These are phyloP conservation scores for Cheilosia impressa DNA, from an alignment of 2,888 invertebrate genomes.

Conservation along the genomic window DNA sequence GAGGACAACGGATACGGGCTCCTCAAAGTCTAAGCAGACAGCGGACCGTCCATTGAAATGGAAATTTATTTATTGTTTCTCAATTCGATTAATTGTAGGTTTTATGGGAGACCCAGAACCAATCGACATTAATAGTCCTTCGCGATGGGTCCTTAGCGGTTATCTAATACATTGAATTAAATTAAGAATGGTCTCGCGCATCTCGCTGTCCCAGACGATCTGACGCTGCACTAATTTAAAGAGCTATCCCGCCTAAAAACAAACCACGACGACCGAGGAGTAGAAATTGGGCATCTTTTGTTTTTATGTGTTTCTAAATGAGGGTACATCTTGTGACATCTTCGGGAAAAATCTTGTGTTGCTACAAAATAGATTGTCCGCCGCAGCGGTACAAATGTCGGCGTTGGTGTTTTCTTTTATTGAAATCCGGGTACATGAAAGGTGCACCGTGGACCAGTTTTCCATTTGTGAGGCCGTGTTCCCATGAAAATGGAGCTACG, in stretches of 20 bases:
- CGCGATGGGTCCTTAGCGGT: slow-evolving; percentile 75
- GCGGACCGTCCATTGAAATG: slow-evolving; percentile 64
- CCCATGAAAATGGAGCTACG: slow-evolving; percentile 50
- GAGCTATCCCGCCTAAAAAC: slow-evolving; percentile 18
- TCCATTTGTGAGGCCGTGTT: slow-evolving; percentile 46
- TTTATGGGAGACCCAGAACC: slow-evolving; percentile 64
- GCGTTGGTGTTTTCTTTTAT: slow-evolving; percentile 41
- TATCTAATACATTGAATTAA: slow-evolving; percentile 73
- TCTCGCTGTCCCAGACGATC: slow-evolving; percentile 61
- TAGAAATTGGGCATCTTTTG: slow-evolving; percentile 53
- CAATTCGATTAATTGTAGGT: slow-evolving; percentile 69
- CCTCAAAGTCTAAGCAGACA: slow-evolving; percentile 63
- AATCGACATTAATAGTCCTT: slow-evolving; percentile 72
- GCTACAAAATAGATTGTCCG: slow-evolving; percentile 62
- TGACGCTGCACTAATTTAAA: slow-evolving; percentile 74
- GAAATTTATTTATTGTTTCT: slow-evolving; percentile 75
- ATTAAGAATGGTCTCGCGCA: slow-evolving; percentile 44
- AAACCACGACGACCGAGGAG: neutral
- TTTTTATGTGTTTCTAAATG: slow-evolving; percentile 74
- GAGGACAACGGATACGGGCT: slow-evolving; percentile 61
- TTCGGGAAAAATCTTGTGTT: slow-evolving; percentile 60
- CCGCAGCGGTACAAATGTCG: slow-evolving; percentile 59
- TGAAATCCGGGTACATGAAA: slow-evolving; percentile 46
- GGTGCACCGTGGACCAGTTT: slow-evolving; percentile 58
- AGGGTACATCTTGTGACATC: slow-evolving; percentile 73